Evolutionary conservation across 2,797 vertebrate species (phyloP).

Genomic region (Naso thynnoides): DNA sequence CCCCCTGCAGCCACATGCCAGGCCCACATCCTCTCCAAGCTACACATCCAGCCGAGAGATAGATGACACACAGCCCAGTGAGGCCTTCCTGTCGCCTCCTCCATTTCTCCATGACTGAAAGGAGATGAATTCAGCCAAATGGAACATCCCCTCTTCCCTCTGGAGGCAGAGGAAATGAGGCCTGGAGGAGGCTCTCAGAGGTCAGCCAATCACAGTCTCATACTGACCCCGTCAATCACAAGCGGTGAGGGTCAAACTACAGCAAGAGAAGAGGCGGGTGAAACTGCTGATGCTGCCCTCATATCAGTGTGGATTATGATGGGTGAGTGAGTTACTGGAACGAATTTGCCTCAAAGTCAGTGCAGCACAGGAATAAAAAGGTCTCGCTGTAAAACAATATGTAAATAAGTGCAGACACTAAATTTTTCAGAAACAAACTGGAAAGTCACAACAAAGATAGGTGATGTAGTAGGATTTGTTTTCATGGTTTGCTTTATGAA

Average conservation of each 20-base stretch:
- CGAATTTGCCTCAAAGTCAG: slow-evolving; percentile 9
- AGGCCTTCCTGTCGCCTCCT: slow-evolving; percentile 67
- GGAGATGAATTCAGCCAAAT: slow-evolving; percentile 65
- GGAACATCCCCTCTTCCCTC: slow-evolving; percentile 53
- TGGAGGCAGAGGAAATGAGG: slow-evolving; percentile 68
- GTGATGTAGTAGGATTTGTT: not conserved
- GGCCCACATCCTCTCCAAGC: slow-evolving; percentile 76
- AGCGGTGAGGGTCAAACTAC: slow-evolving; percentile 49
- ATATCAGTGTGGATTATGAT: slow-evolving; percentile 48
- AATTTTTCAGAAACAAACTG: slow-evolving; percentile 5
- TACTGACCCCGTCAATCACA: slow-evolving; percentile 55
- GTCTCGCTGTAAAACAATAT: slow-evolving; percentile 4
- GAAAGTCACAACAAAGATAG: not conserved
- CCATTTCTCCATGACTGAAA: slow-evolving; percentile 63
- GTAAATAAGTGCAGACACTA: not conserved
- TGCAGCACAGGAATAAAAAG: slow-evolving; percentile 4
- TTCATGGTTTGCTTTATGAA: not conserved
- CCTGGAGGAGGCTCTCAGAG: slow-evolving; percentile 50
- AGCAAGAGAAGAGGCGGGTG: slow-evolving; percentile 25
- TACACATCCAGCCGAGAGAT: slow-evolving; percentile 51
- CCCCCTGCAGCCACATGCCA: slow-evolving; percentile 64
- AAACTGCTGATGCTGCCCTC: slow-evolving; percentile 50
- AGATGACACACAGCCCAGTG: slow-evolving; percentile 61
- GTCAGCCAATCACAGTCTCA: slow-evolving; percentile 63
- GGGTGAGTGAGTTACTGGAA: slow-evolving; percentile 31